Evolutionary conservation across 2,113 vertebrate genomes (phyloP), one percentile per base, ranked within the genome.

Genomic region (Xenopus laevis): DNA sequence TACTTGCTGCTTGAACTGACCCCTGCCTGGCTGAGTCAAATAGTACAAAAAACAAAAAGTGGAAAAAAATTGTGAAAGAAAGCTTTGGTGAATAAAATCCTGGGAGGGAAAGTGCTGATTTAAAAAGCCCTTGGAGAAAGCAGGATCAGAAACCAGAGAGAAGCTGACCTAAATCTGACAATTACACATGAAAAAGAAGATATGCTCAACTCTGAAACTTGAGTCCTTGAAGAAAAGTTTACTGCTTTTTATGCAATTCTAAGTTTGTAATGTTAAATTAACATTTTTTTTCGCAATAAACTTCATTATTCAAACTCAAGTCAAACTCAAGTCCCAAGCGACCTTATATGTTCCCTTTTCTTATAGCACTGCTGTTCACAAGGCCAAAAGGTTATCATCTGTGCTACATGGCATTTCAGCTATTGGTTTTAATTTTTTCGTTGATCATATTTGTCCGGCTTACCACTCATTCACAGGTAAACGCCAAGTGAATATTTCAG

Each of bases 371-470:
- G 55, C 17, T 21, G n/a, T 68, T 47, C 53, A 8, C 72, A 33
- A 75, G 72, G 65, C 20, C 72, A 68, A 68, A 50, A 75, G 65
- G 60, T 68, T 65, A 74, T 68, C 45, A 75, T 30, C 47, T 7
- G 13, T 16, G 44, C 21, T n/a, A 52, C 55, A 40, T 61, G 30
- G n/a, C 23, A 67, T 62, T 59, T 61, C 13, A 68, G 65, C 46
- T 68, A 61, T 21, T 53, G 57, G 53, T 62, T 46, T 68, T 62
- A 61, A 68, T 53, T 52, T 44, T 68, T 74, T 52, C 45, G 68
- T 33, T 62, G 65, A 68, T 68, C 65, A 59, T 74, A 68, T 68
- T 68, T 53, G 45, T 74, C 44, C n/a, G 21, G 52, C 4, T n/a
- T 30, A 23, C 6, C n/a, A 68, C 45, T 23, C 11, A n/a, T n/a